phyloP scores from a whole-genome alignment of 2,888 invertebrate species.

The Hartigia nigra region DNA sequence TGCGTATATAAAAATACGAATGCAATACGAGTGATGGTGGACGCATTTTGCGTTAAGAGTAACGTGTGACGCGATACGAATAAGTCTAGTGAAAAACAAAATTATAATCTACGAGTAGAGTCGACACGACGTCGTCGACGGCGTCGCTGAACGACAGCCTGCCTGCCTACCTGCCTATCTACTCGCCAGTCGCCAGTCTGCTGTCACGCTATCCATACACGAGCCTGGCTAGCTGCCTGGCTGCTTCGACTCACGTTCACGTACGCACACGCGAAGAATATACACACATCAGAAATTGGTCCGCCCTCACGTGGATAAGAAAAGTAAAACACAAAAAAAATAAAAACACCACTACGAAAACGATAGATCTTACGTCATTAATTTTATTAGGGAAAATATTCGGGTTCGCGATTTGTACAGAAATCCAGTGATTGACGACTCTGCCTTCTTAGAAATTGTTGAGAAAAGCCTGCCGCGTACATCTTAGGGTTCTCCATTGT shows the following conservation, averaged over 20 bases:
- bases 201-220: background rate
- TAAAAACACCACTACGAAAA: background rate
- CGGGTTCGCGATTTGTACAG: background rate
- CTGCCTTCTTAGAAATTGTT: background rate
- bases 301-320: background rate
- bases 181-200: background rate
- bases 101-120: background rate
- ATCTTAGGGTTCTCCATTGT: background rate
- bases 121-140: background rate
- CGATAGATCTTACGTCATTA: background rate
- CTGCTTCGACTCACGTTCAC: background rate
- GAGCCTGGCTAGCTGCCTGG: background rate
- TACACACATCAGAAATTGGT: background rate
- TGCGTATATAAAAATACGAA: conserved; percentile 34
- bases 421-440: background rate
- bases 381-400: background rate
- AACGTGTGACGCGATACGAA: background rate
- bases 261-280: background rate
- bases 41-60: background rate
- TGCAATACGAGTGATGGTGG: conserved; percentile 34
- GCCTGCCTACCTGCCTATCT: background rate
- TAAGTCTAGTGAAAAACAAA: background rate
- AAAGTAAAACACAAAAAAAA: background rate
- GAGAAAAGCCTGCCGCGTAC: background rate
- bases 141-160: background rate